Evolutionary conservation across 2,888 invertebrate genomes (phyloP).

Genomic region (Andricus quercusramuli): DNA sequence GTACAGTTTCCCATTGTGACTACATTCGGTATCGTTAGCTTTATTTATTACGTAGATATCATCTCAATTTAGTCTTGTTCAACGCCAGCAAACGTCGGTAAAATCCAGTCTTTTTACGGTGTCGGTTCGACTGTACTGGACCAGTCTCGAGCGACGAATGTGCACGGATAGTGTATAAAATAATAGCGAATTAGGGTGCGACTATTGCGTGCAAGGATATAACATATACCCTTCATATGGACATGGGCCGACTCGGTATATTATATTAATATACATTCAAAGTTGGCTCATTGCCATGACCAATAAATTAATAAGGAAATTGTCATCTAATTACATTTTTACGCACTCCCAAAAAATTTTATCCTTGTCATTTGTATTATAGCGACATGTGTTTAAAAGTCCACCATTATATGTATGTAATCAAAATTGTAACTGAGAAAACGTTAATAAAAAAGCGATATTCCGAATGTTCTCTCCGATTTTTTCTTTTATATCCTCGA

Average conservation of each 20-base stretch:
- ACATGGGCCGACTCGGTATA: conserved; percentile 75
- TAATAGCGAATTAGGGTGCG: conserved; percentile 75
- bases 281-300: conserved; percentile 75
- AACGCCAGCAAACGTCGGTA: conserved; percentile 12
- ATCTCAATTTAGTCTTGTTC: conserved; percentile 33
- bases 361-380: conserved; percentile 78
- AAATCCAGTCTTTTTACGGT: conserved; percentile 15
- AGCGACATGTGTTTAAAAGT: conserved; percentile 76
- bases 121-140: conserved; percentile 45
- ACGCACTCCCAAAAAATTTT: conserved; percentile 76
- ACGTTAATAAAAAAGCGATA: conserved; percentile 76
- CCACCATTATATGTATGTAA: conserved; percentile 78
- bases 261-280: conserved; percentile 78
- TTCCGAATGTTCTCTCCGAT: conserved; percentile 58
- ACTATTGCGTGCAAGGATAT: conserved; percentile 73
- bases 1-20: conserved; percentile 25
- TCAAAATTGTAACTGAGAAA: conserved; percentile 78
- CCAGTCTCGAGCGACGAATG: conserved; percentile 58
- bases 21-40: conserved; percentile 36
- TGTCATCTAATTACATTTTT: conserved; percentile 77
- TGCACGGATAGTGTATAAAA: conserved; percentile 75
- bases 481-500: neutral
- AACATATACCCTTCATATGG: conserved; percentile 72
- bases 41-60: conserved; percentile 38
- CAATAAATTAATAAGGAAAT: conserved; percentile 74